These are phyloP conservation scores for Spodoptera picta DNA, from an alignment of 2,888 invertebrate genomes.

Conservation along the genomic window DNA sequence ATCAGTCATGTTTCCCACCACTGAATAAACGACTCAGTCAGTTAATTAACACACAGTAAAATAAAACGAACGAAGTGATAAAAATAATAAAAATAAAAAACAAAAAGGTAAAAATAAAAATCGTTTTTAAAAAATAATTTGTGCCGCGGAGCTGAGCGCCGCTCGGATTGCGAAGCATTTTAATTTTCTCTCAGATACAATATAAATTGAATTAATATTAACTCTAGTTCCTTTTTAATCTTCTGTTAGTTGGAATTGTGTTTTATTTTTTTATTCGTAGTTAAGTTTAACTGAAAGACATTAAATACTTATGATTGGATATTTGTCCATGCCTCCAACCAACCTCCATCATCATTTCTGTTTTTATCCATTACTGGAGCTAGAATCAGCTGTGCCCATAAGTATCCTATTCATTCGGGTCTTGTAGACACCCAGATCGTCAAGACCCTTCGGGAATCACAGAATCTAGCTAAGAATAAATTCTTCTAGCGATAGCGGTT, in stretches of 20 bases:
- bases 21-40: neutral
- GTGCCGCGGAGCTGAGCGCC: conserved; percentile 24
- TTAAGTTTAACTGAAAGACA: neutral
- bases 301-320: no score
- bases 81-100: conserved; percentile 3
- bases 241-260: conserved; percentile 4
- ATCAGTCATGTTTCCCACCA: no score
- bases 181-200: conserved; percentile 42
- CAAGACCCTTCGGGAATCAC: no score
- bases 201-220: conserved; percentile 45
- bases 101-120: conserved; percentile 1
- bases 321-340: no score
- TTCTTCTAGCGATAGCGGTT: no score
- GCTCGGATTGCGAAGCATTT: conserved; percentile 31
- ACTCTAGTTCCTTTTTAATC: conserved; percentile 29
- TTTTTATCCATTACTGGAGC: no score
- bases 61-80: conserved; percentile 10
- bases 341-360: no score
- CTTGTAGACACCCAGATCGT: no score
- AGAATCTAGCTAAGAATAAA: no score
- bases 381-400: no score
- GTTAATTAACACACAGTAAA: neutral
- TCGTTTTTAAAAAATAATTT: conserved; percentile 23
- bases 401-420: no score
- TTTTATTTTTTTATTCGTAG: conserved; percentile 15